Base-by-base conservation (phyloP, 2,888 invertebrate genomes). In the Caradrina clavipalpis region DNA sequence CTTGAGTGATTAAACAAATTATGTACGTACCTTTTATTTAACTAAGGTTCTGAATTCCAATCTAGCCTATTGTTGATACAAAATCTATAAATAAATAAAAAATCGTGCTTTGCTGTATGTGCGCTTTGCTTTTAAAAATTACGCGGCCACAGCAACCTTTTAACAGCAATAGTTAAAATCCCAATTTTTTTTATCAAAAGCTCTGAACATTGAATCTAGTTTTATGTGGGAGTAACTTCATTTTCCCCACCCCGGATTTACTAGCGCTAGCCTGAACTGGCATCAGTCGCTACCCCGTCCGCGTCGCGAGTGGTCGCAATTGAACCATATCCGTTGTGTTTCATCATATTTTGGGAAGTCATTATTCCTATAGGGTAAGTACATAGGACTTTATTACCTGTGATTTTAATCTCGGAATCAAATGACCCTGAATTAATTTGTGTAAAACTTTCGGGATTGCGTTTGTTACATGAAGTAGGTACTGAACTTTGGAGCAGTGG, bases 171-270 rank as follows among this genome's bases (percentile, higher is more conserved):
- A 45, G 45, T 3, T n/a, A n/a, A n/a, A 13, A 31, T 1, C 47
- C 26, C 45, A 6, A 17, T 1, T 10, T 1, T 5, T 45, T 45
- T 45, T 45, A 45, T 21, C 17, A 49, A 35, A 35, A 4, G 0
- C 10, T 21, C 15, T 21, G 15, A 5, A 22, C 15, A 15, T 45
- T 17, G 17, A 45, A 51, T 62, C 13, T 56, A 42, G 22, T 59
- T n/a, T 19, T 39, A 42, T 42, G 59, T 47, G 68, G 69, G 8
- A 31, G 47, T 26, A 49, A n/a, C 2, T 55, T 13, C 17, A 17
- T 55, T 26, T 35, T 39, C 19, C 11, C 39, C 13, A 13, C 31
- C 10, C 31, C 6, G 21, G 15, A 45, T 45, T 15, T 11, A n/a
- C 6, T 21, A n/a, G 13, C 2, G 15, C 21, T 17, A 42, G 45